Conservation (phyloP, 92 coral and sea anemone genomes). For the Desmophyllum pertusum region DNA sequence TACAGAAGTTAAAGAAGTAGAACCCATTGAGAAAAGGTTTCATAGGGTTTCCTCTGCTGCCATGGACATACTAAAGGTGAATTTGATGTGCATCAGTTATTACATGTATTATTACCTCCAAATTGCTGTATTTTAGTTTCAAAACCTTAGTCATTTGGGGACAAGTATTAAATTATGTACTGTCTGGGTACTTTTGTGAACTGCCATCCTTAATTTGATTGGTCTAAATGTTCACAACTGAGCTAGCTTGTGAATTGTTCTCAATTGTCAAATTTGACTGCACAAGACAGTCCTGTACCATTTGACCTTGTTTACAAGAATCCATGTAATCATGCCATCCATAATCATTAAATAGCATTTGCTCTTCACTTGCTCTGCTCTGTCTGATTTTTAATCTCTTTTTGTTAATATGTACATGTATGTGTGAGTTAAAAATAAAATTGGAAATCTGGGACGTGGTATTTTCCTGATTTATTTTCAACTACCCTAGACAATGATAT, state of each 20-base stretch:
- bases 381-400: no score
- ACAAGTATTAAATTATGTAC: background rate
- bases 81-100: background rate
- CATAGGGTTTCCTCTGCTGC: slow-evolving; percentile 80
- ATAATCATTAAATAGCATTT: no score
- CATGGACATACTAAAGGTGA: slow-evolving; percentile 84
- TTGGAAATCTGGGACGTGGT: no score
- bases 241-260: background rate
- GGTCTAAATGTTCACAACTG: background rate
- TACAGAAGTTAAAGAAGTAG: slow-evolving; percentile 94
- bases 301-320: background rate
- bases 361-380: no score
- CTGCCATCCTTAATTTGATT: background rate
- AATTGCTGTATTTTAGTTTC: background rate
- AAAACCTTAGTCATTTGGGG: background rate
- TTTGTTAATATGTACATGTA: no score
- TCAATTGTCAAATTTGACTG: background rate
- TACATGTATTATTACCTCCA: background rate
- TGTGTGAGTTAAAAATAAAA: no score
- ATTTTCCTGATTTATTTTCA: no score
- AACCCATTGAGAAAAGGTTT: slow-evolving; percentile 87
- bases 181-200: no score
- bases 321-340: background rate
- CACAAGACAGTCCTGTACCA: background rate
- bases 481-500: no score